phyloP scores from a whole-genome alignment of 2,797 vertebrate species.

The Gorsachius magnificus region DNA sequence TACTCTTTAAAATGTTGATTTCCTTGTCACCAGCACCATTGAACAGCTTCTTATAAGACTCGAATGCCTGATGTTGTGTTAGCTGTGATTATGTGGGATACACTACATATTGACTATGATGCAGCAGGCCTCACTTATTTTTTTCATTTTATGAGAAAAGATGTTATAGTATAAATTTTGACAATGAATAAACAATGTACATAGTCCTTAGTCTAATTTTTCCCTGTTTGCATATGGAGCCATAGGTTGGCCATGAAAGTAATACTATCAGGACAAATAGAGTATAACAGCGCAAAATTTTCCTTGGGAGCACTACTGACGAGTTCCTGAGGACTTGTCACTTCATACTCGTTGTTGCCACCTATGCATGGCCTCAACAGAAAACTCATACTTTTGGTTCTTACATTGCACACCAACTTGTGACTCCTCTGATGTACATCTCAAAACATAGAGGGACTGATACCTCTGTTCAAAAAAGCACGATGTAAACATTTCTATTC shows the following conservation, averaged over 20 bases:
- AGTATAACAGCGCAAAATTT: neutral
- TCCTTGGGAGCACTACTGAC: neutral
- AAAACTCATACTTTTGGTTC: neutral
- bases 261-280: neutral
- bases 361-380: neutral
- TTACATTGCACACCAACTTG: neutral
- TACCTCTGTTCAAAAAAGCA: fast-evolving
- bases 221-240: neutral
- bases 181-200: neutral
- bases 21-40: neutral
- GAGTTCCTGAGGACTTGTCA: neutral
- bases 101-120: neutral
- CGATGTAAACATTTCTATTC: neutral
- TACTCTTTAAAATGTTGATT: neutral
- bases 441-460: neutral
- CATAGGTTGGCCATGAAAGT: neutral
- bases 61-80: neutral
- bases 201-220: neutral
- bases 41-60: neutral
- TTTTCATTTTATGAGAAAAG: neutral
- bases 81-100: neutral
- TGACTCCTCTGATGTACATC: neutral
- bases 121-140: neutral
- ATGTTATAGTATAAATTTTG: neutral
- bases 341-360: neutral